Base-by-base conservation (phyloP, 2,888 invertebrate species). In the Alviniconcha strummeri region DNA sequence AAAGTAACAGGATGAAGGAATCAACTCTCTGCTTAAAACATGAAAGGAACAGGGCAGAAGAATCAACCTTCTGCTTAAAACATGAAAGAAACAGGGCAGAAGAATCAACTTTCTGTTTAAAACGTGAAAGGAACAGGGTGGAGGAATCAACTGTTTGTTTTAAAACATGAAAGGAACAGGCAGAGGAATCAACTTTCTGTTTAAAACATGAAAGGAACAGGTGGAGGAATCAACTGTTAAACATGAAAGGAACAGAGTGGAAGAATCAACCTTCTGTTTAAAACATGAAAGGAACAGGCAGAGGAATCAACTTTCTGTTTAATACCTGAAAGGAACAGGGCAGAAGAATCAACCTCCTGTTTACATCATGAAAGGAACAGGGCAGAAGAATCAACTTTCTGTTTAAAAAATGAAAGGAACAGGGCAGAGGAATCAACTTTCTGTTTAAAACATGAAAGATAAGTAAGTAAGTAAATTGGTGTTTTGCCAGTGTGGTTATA, bases 301-400 rank as follows among this genome's bases (percentile, higher is more conserved):
- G 4, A 64, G 64, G 9, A 64, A 64, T 64, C 64, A 9, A 17
- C 64, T 64, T 64, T 17, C 17, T 64, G 64, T 64, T 64, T 64
- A 17, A 8, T 7, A 64, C 64, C 5, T 64, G 64, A 11, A 64
- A 64, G 64, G 11, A 17, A 64, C 15, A 64, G 17, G 64, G 17
- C 64, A 64, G 4, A 64, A 17, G 9, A 64, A 64, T 64, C 64
- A 9, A 17, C 64, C 17, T 64, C 8, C 17, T 64, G 64, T 64
- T 64, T 64, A 17, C 0, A 36, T 1, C 36, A 36, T 36, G 36
- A 36, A 36, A 36, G 36, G 36, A 36, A 36, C 36, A 36, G 36
- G 78, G 64, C 6, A 60, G 78, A 8, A 60, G 52, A 52, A 78
- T 52, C 64, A 78, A 60, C n/a, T 78, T 78, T 52, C 78, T 78